Evolutionary conservation across 2,888 invertebrate genomes (phyloP).

Genomic region (Herminia tarsipennalis): DNA sequence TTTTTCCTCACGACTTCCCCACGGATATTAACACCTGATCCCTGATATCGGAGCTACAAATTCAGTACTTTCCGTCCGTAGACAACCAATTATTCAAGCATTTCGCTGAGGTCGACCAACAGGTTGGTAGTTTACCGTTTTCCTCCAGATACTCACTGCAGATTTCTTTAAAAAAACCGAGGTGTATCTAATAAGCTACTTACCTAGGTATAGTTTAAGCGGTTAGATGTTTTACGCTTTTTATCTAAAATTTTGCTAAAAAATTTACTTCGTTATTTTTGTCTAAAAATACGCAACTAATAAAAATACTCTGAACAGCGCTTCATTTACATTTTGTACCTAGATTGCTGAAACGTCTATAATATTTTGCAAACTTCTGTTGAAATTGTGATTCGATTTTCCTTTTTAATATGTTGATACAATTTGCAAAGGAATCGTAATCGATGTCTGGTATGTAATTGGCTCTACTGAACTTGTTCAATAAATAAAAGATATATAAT

Average conservation of each 20-base stretch:
- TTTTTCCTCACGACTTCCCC: constrained; percentile 67
- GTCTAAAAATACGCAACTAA: constrained; percentile 9
- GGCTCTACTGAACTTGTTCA: constrained; percentile 38
- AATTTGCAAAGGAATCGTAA: constrained; percentile 31
- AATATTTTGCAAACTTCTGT: constrained; percentile 27
- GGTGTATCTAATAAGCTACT: constrained; percentile 53
- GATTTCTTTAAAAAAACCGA: constrained; percentile 56
- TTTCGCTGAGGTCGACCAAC: constrained; percentile 72
- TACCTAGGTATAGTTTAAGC: constrained; percentile 41
- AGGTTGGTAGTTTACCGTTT: constrained; percentile 70
- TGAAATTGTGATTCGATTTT: constrained; percentile 32
- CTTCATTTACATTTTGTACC: constrained; percentile 12
- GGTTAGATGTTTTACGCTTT: constrained; percentile 33
- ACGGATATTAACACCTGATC: constrained; percentile 79
- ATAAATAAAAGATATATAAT: constrained; percentile 22
- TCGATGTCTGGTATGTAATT: constrained; percentile 35
- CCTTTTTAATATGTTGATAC: constrained; percentile 27
- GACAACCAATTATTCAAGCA: constrained; percentile 78
- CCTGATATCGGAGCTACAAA: constrained; percentile 53
- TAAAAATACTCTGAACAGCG: constrained; percentile 8
- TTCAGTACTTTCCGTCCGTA: constrained; percentile 63
- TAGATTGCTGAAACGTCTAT: constrained; percentile 11
- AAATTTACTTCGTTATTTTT: constrained; percentile 28
- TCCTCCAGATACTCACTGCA: constrained; percentile 51
- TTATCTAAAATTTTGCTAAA: constrained; percentile 27